Base-by-base conservation (phyloP, 2,797 vertebrate genomes). In the Sebastes diploproa region DNA sequence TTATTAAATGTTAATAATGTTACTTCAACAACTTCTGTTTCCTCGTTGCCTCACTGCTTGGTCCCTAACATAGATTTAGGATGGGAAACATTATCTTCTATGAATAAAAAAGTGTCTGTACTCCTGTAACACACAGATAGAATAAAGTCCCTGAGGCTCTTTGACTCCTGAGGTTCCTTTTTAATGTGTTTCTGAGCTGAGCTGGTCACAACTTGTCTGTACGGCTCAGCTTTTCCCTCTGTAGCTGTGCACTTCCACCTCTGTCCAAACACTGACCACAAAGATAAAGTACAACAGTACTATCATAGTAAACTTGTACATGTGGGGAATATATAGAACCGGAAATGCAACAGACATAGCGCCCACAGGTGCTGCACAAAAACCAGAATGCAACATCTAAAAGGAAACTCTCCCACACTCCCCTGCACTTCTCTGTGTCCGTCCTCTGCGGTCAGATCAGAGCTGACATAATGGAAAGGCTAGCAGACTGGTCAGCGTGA, bases 171-270 rank as follows among this genome's bases (percentile, higher is more conserved):
- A 52, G 27, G 61, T 58, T 68, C 3, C 22, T 61, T 27, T 78
- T 78, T 59, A 64, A 80, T 69, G 70, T 64, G 50, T 68, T 77
- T 69, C 27, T 69, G 46, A 69, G 58, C 18, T 3, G 2, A 68
- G 62, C 83, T 25, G 72, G 81, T 84, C 62, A 59, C 66, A 82
- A 80, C 83, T 79, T 72, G 88, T 80, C 73, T 46, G 29, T 1
- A 29, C 9, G 30, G 3, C 34, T 66, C 30, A 50, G 68, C 36
- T 78, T 75, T 66, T 71, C 66, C 66, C 32, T 66, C 75, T 23
- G 23, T 23, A 16, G 9, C 36, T 16, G 54, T 32, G 7, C 25
- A 18, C 10, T 2, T 63, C 32, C 52, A 22, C 25, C 50, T 25
- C 55, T 52, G 12, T 56, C 55, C 20, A 12, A 67, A 59, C 55